Percentiles rank a stretch among this genome's conserved stretches.
These are phyloP conservation scores for Cherax quadricarinatus DNA, from an alignment of 1,140 invertebrate genomes.

Conservation along the genomic window DNA sequence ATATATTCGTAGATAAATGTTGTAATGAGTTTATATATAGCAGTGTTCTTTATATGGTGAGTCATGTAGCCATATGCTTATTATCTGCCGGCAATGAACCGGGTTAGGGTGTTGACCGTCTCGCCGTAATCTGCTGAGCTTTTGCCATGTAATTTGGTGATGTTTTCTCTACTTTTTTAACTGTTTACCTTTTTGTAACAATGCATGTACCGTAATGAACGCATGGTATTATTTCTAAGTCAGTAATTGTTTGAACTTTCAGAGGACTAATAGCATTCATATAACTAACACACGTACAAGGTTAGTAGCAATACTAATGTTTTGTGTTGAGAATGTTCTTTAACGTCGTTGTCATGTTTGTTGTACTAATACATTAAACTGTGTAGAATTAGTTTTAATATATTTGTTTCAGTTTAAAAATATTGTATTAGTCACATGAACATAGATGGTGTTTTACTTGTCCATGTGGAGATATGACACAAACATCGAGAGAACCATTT, in stretches of 20 bases:
- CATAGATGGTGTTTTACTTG: too few species aligned
- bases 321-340: too few species aligned
- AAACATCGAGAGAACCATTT: too few species aligned
- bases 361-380: too few species aligned
- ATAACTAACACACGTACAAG: neutral
- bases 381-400: too few species aligned
- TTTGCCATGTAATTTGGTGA: conserved; percentile 7
- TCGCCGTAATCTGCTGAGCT: neutral
- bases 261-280: neutral
- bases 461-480: too few species aligned
- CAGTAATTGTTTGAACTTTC: neutral
- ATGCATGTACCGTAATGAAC: neutral
- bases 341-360: too few species aligned
- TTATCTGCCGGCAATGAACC: conserved; percentile 9
- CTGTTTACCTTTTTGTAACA: neutral
- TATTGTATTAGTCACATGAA: too few species aligned
- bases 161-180: neutral
- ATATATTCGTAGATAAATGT: neutral
- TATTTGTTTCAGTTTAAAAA: too few species aligned
- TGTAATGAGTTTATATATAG: neutral
- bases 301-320: neutral
- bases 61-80: neutral
- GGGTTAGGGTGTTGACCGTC: conserved; percentile 18
- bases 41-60: neutral
- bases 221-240: neutral